A percentile compares a stretch with the other conserved stretches of the same genome.
Conservation (phyloP, 2,113 vertebrate genomes). For the Perca fluviatilis region DNA sequence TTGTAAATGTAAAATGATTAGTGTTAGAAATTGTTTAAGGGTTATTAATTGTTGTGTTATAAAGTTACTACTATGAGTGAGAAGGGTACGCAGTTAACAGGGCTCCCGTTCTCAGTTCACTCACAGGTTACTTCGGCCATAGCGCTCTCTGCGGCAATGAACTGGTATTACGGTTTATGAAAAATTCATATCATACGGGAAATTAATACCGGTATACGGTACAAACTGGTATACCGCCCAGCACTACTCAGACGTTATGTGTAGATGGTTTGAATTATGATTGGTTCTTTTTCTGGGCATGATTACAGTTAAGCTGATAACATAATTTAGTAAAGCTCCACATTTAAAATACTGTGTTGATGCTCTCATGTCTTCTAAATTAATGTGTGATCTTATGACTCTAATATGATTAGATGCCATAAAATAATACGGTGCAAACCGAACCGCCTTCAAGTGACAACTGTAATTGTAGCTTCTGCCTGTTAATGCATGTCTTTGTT, state of each 20-base stretch:
- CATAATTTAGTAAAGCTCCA: background rate
- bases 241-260: background rate
- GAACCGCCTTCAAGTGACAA: background rate
- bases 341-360: background rate
- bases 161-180: no score
- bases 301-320: background rate
- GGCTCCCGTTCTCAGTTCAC: no score
- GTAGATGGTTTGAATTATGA: background rate
- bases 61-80: no score
- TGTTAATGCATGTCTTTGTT: background rate
- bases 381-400: background rate
- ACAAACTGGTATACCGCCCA: no score
- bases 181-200: no score
- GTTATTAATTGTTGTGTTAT: no score
- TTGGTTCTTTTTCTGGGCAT: background rate
- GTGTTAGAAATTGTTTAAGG: no score
- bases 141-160: no score
- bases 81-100: no score
- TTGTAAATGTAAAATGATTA: no score
- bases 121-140: no score
- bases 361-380: background rate
- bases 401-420: background rate
- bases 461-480: background rate
- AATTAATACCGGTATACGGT: no score
- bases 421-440: background rate